Base-by-base conservation (phyloP, 2,797 vertebrate species). In the Rhabdophis nuchalis region DNA sequence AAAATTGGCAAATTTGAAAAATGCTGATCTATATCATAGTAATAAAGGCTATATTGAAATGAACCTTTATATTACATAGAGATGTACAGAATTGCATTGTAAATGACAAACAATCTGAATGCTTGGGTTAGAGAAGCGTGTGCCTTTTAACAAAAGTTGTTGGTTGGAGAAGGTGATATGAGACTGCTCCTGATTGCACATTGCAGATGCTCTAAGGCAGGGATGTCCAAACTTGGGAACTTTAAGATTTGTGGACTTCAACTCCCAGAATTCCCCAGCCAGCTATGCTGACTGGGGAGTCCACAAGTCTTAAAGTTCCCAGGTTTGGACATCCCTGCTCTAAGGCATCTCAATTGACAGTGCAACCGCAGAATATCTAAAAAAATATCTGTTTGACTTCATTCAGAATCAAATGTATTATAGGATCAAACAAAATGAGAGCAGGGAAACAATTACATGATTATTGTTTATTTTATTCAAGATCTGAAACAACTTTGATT, bases 381-480 rank as follows among this genome's bases (percentile, higher is more conserved):
- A 91, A 12, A 29, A 91, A 14, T 56, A 10, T 60, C 89, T 88
- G n/a, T 23, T 90, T 86, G 86, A 27, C 0, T 72, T 88, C 12
- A 91, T 41, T 89, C 29, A 29, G 86, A 93, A 94, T 32, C 16
- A 93, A 94, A 92, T 0, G 1, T 32, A 57, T 94, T 94, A n/a
- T 36, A 8, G 6, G n/a, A 72, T 92, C 90, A 94, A 94, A 94
- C n/a, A 72, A 90, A 88, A 90, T 85, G 46, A 90, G 25, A 2
- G 7, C 77, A 95, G 88, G n/a, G 36, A n/a, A 92, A 25, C n/a
- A 92, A n/a, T 90, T n/a, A n/a, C 90, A 36, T 93, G 85, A 95
- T 89, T 92, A 57, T 93, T 93, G 87, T 88, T 50, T 58, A 32
- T 93, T 3, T 61, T 87, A 32, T 95, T 92, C 92, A 95, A 90